Percentiles rank a stretch among this genome's conserved stretches.
Evolutionary conservation across 2,113 vertebrate species (phyloP).

Genomic region (Heterochromis multidens): DNA sequence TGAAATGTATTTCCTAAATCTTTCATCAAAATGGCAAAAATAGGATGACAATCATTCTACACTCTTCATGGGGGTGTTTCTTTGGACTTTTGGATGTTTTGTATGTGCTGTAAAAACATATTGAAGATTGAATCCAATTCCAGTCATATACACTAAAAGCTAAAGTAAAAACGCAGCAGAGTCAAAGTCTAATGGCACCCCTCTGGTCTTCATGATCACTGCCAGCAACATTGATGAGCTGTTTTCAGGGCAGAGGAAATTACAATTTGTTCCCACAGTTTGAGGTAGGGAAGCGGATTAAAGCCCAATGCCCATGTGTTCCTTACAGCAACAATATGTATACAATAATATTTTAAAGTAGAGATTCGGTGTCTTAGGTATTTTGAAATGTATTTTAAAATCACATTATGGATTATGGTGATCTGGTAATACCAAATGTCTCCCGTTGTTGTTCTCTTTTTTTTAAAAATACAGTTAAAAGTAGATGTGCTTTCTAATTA

Average conservation of each 20-base stretch:
- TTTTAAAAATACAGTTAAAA: neutral
- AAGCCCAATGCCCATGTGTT: neutral
- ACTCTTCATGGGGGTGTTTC: neutral
- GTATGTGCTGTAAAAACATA: neutral
- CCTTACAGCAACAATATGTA: neutral
- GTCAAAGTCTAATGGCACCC: neutral
- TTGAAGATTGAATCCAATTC: neutral
- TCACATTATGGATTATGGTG: neutral
- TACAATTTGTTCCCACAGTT: neutral
- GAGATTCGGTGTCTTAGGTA: neutral
- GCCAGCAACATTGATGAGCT: conserved; percentile 6
- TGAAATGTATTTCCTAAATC: no score
- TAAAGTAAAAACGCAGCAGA: neutral
- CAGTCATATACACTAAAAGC: neutral
- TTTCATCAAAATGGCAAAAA: no score
- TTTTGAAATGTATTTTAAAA: neutral
- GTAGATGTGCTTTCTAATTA: neutral
- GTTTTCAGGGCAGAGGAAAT: neutral
- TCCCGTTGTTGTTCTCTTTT: no score
- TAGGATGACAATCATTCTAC: neutral
- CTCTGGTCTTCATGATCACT: neutral
- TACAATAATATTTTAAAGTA: neutral
- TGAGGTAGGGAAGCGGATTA: neutral
- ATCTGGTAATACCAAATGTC: neutral
- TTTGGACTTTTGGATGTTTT: neutral